Base-by-base conservation (phyloP, 2,797 vertebrate species). In the Smutsia temminckii region DNA sequence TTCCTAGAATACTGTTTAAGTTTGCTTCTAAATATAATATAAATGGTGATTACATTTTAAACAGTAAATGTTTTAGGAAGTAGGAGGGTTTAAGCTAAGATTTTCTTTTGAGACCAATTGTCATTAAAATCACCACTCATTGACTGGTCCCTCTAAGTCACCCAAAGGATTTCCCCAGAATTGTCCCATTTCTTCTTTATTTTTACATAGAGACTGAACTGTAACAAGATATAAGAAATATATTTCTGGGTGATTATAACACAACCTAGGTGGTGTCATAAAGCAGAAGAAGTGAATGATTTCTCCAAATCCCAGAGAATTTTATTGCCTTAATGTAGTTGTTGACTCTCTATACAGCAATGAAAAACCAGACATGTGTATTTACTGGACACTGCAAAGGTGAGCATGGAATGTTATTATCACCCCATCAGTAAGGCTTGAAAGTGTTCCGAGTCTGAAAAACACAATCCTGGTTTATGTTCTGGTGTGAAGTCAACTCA, bases 171-270 rank as follows among this genome's bases (percentile, higher is more conserved):
- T 89, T 74, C 51, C 64, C 86, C 10, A 49, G 59, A n/a, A 40
- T 12, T 64, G 69, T 89, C 27, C 23, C 16, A 29, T 72, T 90
- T 93, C 6, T 94, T 6, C 27, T 42, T 89, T 53, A 32, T 84
- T 42, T 96, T 94, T 93, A 93, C 88, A 86, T 57, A 77, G 90
- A 88, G 89, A 98, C 53, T 87, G 59, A 97, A 95, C 93, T 95
- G 51, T 64, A 97, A 95, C 37, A 98, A 97, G 97, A 97, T 27
- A 75, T 14, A 87, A 87, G 85, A 96, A 97, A 96, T 89, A 96
- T 64, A 95, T 97, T 97, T 97, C 94, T 96, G 77, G 89, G 92
- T 97, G 96, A 98, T 95, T 96, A 91, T 96, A 98, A 96, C 92
- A 96, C 95, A 96, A 96, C 84, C 97, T 94, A 86, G 96, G 97